Percentiles rank a stretch among this genome's conserved stretches.
Evolutionary conservation across 2,888 invertebrate genomes (phyloP).

Genomic region (Phaedon cochleariae): DNA sequence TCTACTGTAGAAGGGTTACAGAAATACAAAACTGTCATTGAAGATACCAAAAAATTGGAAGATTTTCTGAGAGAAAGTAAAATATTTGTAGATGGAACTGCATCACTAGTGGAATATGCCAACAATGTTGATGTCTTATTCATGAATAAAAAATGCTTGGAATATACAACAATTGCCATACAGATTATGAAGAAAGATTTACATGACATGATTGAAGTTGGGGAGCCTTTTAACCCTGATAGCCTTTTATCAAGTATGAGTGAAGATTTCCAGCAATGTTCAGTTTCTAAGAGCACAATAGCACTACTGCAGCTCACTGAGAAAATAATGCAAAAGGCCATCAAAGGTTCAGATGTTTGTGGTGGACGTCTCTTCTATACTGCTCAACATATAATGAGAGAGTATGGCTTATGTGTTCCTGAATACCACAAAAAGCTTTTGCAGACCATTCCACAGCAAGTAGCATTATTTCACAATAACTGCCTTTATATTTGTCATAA

Average conservation of each 20-base stretch:
- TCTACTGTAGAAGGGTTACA: conserved; percentile 76
- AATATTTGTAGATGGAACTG: conserved; percentile 67
- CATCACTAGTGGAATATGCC: conserved; percentile 73
- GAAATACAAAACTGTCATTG: conserved; percentile 70
- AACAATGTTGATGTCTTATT: conserved; percentile 79
- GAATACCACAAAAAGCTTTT: conserved; percentile 82
- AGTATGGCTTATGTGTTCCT: conserved; percentile 81
- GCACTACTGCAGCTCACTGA: conserved; percentile 72
- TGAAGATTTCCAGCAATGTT: conserved; percentile 66
- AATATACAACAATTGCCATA: conserved; percentile 74
- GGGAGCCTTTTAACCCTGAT: conserved; percentile 61
- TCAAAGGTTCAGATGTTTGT: conserved; percentile 69
- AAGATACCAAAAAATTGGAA: conserved; percentile 74
- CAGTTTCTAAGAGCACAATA: conserved; percentile 70
- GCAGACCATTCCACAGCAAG: conserved; percentile 86
- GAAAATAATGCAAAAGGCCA: conserved; percentile 73
- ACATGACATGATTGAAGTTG: conserved; percentile 72
- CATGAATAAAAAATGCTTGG: conserved; percentile 78
- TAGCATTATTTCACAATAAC: conserved; percentile 90
- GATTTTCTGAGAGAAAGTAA: conserved; percentile 66
- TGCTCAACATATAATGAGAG: conserved; percentile 76
- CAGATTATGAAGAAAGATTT: conserved; percentile 82
- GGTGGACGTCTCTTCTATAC: conserved; percentile 74
- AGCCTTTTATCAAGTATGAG: conserved; percentile 59
- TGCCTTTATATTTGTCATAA: conserved; percentile 87